Percentiles rank a stretch among this genome's conserved stretches.
phyloP scores from a whole-genome alignment of 2,797 vertebrate species.

The Sebastes cheni region DNA sequence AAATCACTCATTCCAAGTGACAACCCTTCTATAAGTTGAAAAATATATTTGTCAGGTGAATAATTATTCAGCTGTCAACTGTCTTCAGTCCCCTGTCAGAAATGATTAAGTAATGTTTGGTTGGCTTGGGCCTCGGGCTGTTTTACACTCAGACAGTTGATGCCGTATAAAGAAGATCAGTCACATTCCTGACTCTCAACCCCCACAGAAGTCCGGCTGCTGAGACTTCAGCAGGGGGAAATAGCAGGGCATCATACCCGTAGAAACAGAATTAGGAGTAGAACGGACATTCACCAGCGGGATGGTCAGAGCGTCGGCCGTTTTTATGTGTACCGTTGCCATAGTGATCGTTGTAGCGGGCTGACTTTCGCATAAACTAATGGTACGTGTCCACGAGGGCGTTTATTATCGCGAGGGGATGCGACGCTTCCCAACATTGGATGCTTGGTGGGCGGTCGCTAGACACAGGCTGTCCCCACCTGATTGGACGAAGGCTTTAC shows the following conservation, averaged over 20 bases:
- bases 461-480: too few relatives aligned
- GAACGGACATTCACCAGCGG: too few relatives aligned
- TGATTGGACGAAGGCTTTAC: too few relatives aligned
- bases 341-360: too few relatives aligned
- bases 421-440: too few relatives aligned
- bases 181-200: not conserved
- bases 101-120: constrained; percentile 39
- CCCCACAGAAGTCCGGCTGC: not conserved
- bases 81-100: constrained; percentile 37
- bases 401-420: too few relatives aligned
- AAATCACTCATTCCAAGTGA: constrained; percentile 34
- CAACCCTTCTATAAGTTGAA: constrained; percentile 11
- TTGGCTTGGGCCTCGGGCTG: not conserved
- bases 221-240: not conserved
- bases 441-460: too few relatives aligned
- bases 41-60: constrained; percentile 32
- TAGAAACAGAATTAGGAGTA: too few relatives aligned
- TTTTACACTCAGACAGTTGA: constrained; percentile 9
- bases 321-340: too few relatives aligned
- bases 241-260: not conserved
- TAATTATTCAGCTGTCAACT: constrained; percentile 45
- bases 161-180: constrained; percentile 10
- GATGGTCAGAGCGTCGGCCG: too few relatives aligned
- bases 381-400: too few relatives aligned
- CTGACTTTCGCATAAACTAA: too few relatives aligned